Conservation (phyloP, 2,888 invertebrate genomes). For the Lithophane leautieri region DNA sequence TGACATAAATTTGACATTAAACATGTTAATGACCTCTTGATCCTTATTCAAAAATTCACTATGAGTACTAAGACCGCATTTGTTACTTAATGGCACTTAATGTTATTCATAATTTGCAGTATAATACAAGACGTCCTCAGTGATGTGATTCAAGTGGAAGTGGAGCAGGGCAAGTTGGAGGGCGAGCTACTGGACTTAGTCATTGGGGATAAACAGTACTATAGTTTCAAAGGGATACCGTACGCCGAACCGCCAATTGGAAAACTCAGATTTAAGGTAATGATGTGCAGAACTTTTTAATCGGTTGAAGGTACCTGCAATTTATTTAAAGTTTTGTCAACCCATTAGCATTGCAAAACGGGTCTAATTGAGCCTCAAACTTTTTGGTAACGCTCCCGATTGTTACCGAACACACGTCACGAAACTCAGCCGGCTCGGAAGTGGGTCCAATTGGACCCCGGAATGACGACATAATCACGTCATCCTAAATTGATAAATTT, state of each 20-base stretch:
- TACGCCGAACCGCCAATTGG: conserved; percentile 35
- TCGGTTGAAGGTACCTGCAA: neutral
- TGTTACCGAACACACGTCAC: neutral
- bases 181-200: conserved; percentile 27
- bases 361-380: neutral
- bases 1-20: too few relatives aligned
- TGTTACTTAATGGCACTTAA: too few relatives aligned
- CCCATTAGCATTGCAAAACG: neutral
- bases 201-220: conserved; percentile 29
- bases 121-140: neutral
- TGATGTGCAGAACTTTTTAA: neutral
- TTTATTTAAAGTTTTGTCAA: too few relatives aligned
- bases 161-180: conserved; percentile 28
- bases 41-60: neutral
- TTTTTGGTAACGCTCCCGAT: neutral
- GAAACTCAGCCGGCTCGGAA: neutral
- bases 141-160: conserved; percentile 21
- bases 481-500: neutral
- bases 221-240: conserved; percentile 45
- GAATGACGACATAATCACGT: neutral
- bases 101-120: conserved; percentile 16
- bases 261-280: conserved; percentile 33
- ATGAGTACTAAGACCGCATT: neutral
- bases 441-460: neutral
- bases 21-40: neutral